Evolutionary conservation across 2,113 vertebrate genomes (phyloP).

Genomic region (Pungitius pungitius): DNA sequence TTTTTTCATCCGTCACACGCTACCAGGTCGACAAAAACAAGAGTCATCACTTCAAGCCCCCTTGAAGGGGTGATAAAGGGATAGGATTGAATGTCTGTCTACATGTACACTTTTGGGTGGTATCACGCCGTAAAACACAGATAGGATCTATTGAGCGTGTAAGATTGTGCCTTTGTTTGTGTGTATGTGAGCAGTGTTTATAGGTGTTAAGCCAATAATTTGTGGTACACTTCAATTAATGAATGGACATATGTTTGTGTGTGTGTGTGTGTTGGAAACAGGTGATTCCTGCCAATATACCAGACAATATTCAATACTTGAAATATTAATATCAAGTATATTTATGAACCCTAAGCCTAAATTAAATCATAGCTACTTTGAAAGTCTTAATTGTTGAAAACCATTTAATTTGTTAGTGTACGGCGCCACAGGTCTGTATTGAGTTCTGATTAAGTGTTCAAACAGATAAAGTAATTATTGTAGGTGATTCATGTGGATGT

Average conservation of each 20-base stretch:
- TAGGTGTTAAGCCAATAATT: conserved; percentile 11
- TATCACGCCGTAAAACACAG: conserved; percentile 42
- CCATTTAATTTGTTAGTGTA: no score
- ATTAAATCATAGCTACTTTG: no score
- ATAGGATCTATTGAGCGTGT: conserved; percentile 35
- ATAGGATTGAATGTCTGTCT: conserved; percentile 55
- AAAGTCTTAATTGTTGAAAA: no score
- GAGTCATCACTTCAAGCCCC: conserved; percentile 38
- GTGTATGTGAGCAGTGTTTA: conserved; percentile 8
- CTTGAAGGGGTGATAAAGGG: conserved; percentile 40
- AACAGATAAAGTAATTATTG: no score
- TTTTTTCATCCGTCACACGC: conserved; percentile 50
- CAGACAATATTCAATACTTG: conserved; percentile 9
- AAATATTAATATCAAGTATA: neutral
- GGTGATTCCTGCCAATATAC: conserved; percentile 1
- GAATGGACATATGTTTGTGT: neutral
- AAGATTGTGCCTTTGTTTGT: neutral
- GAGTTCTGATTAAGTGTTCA: no score
- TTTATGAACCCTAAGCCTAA: no score
- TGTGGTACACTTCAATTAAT: conserved; percentile 5
- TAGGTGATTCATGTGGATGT: no score
- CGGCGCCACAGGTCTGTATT: no score
- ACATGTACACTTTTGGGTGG: conserved; percentile 34
- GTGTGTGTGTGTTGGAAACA: neutral
- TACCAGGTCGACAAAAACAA: conserved; percentile 41